Evolutionary conservation across 1,140 invertebrate genomes (phyloP).

Genomic region (Leptopilina boulardi): DNA sequence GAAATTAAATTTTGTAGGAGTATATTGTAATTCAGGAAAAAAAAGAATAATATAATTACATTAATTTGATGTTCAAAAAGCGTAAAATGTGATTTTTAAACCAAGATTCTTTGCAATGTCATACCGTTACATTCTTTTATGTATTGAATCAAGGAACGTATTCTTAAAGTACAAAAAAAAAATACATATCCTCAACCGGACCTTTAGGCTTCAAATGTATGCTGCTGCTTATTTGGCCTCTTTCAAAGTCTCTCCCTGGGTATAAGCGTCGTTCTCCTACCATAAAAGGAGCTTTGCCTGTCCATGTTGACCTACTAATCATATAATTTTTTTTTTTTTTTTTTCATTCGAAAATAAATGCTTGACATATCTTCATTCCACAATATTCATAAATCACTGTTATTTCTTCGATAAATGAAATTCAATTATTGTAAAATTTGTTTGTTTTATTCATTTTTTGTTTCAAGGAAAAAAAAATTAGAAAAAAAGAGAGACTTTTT

Average conservation of each 20-base stretch:
- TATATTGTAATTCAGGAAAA: no score
- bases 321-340: background rate
- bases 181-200: slow-evolving; percentile 10
- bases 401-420: background rate
- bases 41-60: background rate
- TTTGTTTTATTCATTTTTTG: background rate
- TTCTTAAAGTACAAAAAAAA: slow-evolving; percentile 21
- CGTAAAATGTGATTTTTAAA: background rate
- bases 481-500: background rate
- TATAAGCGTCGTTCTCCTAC: slow-evolving; percentile 52
- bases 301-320: slow-evolving; percentile 59
- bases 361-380: background rate
- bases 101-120: background rate
- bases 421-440: slow-evolving; percentile 6
- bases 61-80: slow-evolving; percentile 5
- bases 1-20: no score
- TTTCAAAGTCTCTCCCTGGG: slow-evolving; percentile 60
- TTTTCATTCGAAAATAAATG: slow-evolving; percentile 8
- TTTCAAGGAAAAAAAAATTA: background rate
- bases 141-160: slow-evolving; percentile 6
- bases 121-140: slow-evolving; percentile 14
- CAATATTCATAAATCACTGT: slow-evolving; percentile 6
- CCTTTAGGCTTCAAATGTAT: slow-evolving; percentile 19
- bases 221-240: slow-evolving; percentile 55
- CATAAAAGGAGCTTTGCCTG: slow-evolving; percentile 62